Evolutionary conservation across 2,888 invertebrate genomes (phyloP).

Genomic region (Synergus laeviventris): DNA sequence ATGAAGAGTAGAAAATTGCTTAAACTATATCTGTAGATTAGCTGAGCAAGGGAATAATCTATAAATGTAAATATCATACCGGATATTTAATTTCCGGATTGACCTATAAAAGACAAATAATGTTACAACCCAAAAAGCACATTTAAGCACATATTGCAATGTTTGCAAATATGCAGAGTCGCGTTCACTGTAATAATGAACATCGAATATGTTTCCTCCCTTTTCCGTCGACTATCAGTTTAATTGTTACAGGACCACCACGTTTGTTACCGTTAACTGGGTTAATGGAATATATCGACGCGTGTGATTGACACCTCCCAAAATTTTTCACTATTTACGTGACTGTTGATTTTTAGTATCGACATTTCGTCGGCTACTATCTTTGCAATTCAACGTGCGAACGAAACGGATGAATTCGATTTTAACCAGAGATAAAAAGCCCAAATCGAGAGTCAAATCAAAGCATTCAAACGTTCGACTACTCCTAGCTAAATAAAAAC

Average conservation of each 20-base stretch:
- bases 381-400: not conserved
- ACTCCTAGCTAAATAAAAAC: not conserved
- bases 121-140: not conserved
- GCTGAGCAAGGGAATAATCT: no score
- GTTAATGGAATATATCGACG: slow-evolving; percentile 54
- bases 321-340: slow-evolving; percentile 43
- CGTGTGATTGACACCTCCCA: slow-evolving; percentile 38
- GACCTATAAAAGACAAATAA: no score
- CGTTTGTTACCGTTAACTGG: slow-evolving; percentile 54
- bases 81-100: no score
- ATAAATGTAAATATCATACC: no score
- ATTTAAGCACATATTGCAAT: not conserved
- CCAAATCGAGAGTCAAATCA: slow-evolving; percentile 18
- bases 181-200: slow-evolving; percentile 53
- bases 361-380: slow-evolving; percentile 24
- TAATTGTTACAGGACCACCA: slow-evolving; percentile 56
- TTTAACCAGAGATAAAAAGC: slow-evolving; percentile 12
- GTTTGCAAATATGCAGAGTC: slow-evolving; percentile 1
- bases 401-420: slow-evolving; percentile 27
- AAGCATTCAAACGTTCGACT: not conserved
- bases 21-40: no score
- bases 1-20: no score
- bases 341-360: slow-evolving; percentile 43
- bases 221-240: slow-evolving; percentile 42
- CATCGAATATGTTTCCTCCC: slow-evolving; percentile 59